Evolutionary conservation across 2,888 invertebrate species (phyloP).

Genomic region (Elysia crispata): DNA sequence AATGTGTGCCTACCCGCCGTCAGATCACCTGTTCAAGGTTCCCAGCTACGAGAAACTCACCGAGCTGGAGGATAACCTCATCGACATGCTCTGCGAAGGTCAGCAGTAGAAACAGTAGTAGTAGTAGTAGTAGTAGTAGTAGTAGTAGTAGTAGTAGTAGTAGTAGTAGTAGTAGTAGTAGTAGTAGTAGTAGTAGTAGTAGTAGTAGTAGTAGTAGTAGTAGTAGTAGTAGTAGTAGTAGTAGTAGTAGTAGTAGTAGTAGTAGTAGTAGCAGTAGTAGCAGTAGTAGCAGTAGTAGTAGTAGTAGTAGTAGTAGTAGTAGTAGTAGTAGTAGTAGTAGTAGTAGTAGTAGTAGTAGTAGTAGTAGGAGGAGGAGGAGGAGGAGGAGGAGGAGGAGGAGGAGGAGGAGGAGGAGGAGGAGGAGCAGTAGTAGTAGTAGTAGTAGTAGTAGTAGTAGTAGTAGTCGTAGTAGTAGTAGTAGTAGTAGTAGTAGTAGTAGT

Average conservation of each 20-base stretch:
- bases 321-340: neutral
- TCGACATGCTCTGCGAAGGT: constrained; percentile 69
- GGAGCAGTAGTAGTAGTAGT: neutral
- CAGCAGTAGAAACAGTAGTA: constrained; percentile 5
- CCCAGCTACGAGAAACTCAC: constrained; percentile 61
- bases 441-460: neutral
- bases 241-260: neutral
- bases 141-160: neutral
- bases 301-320: no score
- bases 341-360: neutral
- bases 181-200: neutral
- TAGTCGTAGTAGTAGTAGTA: neutral
- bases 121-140: neutral
- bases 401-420: neutral
- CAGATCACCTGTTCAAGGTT: constrained; percentile 67
- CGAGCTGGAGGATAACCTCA: constrained; percentile 59
- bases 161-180: neutral
- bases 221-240: neutral
- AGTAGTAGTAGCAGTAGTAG: neutral
- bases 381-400: neutral
- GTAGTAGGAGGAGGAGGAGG: neutral
- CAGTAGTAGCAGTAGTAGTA: no score
- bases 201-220: neutral
- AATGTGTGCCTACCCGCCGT: constrained; percentile 67
- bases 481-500: neutral